Evolutionary conservation across 1,140 invertebrate genomes (phyloP).

Genomic region (Adoxophyes honmai): DNA sequence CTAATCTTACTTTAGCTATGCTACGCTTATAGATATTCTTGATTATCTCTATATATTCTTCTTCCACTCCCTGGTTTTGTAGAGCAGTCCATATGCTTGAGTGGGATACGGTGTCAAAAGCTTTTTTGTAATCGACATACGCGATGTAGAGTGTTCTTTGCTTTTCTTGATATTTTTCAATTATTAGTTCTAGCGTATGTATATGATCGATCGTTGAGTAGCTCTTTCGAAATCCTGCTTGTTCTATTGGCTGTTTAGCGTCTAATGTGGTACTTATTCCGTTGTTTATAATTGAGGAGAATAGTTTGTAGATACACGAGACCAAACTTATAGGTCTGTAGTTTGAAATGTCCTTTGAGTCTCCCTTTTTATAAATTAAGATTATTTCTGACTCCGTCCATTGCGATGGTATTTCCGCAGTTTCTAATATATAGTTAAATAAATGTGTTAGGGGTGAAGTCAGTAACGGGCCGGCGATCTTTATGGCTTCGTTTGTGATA

Average conservation of each 20-base stretch:
- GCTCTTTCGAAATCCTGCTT: constrained; percentile 5
- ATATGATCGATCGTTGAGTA: constrained; percentile 16
- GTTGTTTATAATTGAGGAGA: not conserved
- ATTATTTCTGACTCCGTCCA: constrained; percentile 15
- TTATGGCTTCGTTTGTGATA: constrained; percentile 1
- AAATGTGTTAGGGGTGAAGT: not conserved
- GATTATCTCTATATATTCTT: too few relatives aligned
- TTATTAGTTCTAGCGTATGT: constrained; percentile 6
- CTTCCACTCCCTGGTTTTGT: too few relatives aligned
- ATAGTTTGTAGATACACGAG: constrained; percentile 15
- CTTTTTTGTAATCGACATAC: constrained; percentile 15
- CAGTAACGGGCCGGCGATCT: not conserved
- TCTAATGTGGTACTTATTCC: not conserved
- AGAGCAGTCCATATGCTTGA: constrained; percentile 4
- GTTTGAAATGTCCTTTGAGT: constrained; percentile 1
- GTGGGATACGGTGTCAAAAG: constrained; percentile 11
- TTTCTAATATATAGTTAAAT: constrained; percentile 10
- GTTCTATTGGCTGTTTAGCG: not conserved
- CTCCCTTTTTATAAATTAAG: constrained; percentile 16
- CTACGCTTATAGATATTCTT: too few relatives aligned
- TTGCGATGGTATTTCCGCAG: not conserved
- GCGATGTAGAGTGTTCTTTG: constrained; percentile 9
- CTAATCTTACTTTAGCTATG: too few relatives aligned
- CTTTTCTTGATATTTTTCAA: constrained; percentile 16
- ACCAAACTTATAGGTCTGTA: constrained; percentile 12